phyloP scores from a whole-genome alignment of 2,113 vertebrate genomes.

The Lutjanus erythropterus region DNA sequence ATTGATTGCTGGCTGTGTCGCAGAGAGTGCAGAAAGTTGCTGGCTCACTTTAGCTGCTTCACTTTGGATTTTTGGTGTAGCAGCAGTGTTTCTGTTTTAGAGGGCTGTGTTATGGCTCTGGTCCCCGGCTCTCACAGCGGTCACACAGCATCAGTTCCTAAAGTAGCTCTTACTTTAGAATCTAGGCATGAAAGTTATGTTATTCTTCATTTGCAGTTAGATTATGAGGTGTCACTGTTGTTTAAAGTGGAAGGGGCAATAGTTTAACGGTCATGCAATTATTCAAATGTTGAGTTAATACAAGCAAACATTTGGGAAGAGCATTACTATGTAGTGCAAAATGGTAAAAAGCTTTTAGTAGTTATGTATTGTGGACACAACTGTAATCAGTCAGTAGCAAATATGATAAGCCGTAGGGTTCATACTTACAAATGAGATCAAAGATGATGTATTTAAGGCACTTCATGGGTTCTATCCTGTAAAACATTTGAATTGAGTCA shows the following conservation, averaged over 20 bases:
- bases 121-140: no score
- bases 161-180: not conserved
- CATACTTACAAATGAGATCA: no score
- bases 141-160: not conserved
- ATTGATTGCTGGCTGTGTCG: slow-evolving; percentile 87
- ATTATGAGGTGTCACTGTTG: not conserved
- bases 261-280: no score
- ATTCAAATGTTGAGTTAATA: no score
- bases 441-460: not conserved
- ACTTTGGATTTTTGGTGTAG: slow-evolving; percentile 16
- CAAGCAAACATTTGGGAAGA: no score
- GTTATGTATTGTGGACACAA: no score
- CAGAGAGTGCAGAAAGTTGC: slow-evolving; percentile 81
- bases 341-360: no score
- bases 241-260: not conserved
- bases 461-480: not conserved
- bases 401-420: no score
- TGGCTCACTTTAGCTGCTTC: slow-evolving; percentile 61
- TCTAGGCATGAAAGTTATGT: not conserved
- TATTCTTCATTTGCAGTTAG: not conserved
- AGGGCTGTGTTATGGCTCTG: not conserved
- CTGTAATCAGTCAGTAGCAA: no score
- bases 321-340: no score
- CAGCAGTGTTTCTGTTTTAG: slow-evolving; percentile 3
- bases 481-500: no score